Percentiles rank a stretch among this genome's conserved stretches.
These are phyloP conservation scores for Eleginops maclovinus DNA, from an alignment of 2,113 vertebrate species.

Conservation along the genomic window DNA sequence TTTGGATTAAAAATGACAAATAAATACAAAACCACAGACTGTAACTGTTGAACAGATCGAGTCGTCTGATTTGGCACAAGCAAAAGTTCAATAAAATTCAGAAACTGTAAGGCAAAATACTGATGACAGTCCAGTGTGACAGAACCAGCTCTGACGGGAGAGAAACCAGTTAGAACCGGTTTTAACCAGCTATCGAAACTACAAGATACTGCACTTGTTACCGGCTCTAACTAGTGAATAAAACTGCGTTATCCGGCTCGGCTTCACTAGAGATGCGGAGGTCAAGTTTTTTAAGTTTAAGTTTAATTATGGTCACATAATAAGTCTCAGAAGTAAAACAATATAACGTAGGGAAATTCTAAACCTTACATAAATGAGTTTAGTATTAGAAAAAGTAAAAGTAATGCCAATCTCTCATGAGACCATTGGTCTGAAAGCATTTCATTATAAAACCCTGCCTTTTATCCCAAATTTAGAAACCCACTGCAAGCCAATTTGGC, in stretches of 20 bases:
- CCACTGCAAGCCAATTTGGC: too few species aligned
- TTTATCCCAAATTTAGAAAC: background rate
- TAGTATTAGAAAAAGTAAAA: too few species aligned
- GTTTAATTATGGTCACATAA: too few species aligned
- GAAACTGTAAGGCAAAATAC: conserved; percentile 9
- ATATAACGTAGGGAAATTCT: too few species aligned
- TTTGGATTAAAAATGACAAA: conserved; percentile 14
- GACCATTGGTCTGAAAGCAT: too few species aligned
- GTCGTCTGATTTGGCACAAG: conserved; percentile 23
- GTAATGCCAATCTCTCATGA: too few species aligned
- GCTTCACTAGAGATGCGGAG: background rate
- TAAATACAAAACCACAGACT: conserved; percentile 2
- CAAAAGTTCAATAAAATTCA: background rate
- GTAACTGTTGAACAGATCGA: background rate
- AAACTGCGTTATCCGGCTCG: background rate
- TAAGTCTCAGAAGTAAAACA: too few species aligned
- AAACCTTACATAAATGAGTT: background rate
- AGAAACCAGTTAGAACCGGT: background rate
- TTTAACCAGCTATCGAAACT: background rate
- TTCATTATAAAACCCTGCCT: too few species aligned
- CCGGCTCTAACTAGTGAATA: background rate
- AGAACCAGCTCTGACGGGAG: background rate
- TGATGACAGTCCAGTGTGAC: background rate
- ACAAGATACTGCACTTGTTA: background rate
- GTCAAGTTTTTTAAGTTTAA: too few species aligned